phyloP scores from a whole-genome alignment of 2,888 invertebrate species.

The Troides helena region DNA sequence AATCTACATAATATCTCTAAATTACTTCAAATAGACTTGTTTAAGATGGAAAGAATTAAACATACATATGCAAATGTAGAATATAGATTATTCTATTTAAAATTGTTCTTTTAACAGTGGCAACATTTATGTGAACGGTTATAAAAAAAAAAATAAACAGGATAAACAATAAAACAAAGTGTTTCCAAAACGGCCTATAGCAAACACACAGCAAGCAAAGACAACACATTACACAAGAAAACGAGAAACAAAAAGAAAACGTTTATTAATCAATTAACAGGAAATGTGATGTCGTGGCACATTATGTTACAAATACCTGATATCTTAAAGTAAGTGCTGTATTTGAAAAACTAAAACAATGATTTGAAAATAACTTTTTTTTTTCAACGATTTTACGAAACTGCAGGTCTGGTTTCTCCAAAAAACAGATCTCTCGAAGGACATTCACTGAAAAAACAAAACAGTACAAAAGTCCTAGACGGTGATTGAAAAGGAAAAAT shows the following conservation, averaged over 20 bases:
- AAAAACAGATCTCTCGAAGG: slow-evolving; percentile 81
- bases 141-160: background rate
- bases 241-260: slow-evolving; percentile 63
- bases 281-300: slow-evolving; percentile 62
- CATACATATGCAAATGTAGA: slow-evolving; percentile 13
- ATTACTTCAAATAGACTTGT: slow-evolving; percentile 10
- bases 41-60: slow-evolving; percentile 23
- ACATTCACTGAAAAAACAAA: slow-evolving; percentile 68
- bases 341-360: slow-evolving; percentile 64
- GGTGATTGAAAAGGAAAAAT: slow-evolving; percentile 58
- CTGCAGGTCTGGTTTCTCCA: slow-evolving; percentile 65
- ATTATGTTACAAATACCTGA: slow-evolving; percentile 60
- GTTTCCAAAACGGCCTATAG: slow-evolving; percentile 80
- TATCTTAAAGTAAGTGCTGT: slow-evolving; percentile 61
- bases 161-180: slow-evolving; percentile 48
- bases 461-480: slow-evolving; percentile 50
- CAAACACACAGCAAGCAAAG: slow-evolving; percentile 78
- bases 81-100: background rate
- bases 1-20: slow-evolving; percentile 27
- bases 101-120: background rate
- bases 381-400: slow-evolving; percentile 53
- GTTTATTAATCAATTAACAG: slow-evolving; percentile 52
- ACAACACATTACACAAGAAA: slow-evolving; percentile 71
- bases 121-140: background rate
- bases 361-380: slow-evolving; percentile 46